Conservation (phyloP, 2,888 invertebrate genomes). For the Hoplodrina ambigua region DNA sequence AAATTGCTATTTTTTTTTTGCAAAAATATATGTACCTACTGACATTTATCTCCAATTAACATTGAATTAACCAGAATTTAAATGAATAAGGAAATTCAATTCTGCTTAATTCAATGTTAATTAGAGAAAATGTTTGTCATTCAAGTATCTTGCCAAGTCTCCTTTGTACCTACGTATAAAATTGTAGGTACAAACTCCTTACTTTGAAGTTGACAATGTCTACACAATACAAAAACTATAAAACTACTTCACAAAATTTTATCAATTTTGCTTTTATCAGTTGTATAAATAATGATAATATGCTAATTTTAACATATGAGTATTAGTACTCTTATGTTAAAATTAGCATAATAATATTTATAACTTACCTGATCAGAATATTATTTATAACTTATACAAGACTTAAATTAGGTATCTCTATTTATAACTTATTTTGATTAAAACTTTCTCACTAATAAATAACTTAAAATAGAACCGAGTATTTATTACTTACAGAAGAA, state of each 20-base stretch:
- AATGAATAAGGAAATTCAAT: constrained; percentile 33
- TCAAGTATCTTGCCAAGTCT: constrained; percentile 32
- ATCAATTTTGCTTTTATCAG: no score
- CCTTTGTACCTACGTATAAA: background rate
- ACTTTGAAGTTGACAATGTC: no score
- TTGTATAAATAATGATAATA: no score
- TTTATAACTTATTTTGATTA: constrained; percentile 9
- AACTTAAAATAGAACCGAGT: no score
- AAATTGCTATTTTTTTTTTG: background rate
- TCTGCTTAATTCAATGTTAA: constrained; percentile 54
- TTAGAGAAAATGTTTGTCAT: constrained; percentile 46
- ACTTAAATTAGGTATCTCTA: background rate
- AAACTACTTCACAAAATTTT: no score
- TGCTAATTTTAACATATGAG: no score
- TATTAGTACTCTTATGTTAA: no score
- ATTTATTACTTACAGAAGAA: no score
- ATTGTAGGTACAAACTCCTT: no score
- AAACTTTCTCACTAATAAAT: constrained; percentile 7
- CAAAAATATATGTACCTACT: background rate
- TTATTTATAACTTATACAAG: background rate
- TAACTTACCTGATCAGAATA: no score
- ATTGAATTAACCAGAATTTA: constrained; percentile 52
- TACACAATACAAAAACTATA: background rate
- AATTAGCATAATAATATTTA: no score
- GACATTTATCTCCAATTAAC: constrained; percentile 30